Evolutionary conservation across 2,113 vertebrate species (phyloP).

Genomic region (Diadophis punctatus): DNA sequence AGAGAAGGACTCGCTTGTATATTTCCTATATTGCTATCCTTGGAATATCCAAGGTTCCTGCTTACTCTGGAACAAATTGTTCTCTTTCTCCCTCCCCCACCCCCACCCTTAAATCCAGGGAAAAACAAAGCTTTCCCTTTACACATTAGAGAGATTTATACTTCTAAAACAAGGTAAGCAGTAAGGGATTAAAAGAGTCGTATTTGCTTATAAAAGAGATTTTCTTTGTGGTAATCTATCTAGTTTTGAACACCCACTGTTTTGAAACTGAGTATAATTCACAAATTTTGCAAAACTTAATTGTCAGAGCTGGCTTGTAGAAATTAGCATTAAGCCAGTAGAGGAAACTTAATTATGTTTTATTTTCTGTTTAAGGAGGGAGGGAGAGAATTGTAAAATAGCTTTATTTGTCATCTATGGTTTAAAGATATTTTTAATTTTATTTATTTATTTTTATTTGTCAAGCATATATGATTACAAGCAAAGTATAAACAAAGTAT

Average conservation of each 20-base stretch:
- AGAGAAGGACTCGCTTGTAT: fast-evolving
- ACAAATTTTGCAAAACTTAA: background rate
- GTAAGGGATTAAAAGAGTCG: background rate
- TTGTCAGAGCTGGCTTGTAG: background rate
- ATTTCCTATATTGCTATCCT: background rate
- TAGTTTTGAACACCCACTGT: background rate
- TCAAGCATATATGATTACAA: too few relatives aligned
- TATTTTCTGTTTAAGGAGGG: background rate
- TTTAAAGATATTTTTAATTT: slow-evolving; percentile 1
- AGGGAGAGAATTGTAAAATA: background rate
- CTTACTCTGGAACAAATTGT: background rate
- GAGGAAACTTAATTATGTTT: background rate
- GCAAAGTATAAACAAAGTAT: too few relatives aligned
- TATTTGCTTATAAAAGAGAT: background rate
- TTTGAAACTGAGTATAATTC: background rate
- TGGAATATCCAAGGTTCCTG: background rate
- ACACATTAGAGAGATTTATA: background rate
- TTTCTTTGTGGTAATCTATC: background rate
- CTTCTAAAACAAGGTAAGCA: background rate
- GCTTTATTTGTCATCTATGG: slow-evolving; percentile 13
- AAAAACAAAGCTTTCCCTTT: background rate
- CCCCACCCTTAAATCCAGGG: background rate
- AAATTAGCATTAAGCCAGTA: background rate
- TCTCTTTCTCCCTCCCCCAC: background rate
- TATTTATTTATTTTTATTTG: too few relatives aligned